Percentiles rank a stretch among this genome's conserved stretches.
Evolutionary conservation across 2,888 invertebrate genomes (phyloP).

Genomic region (Aphrophora alni): DNA sequence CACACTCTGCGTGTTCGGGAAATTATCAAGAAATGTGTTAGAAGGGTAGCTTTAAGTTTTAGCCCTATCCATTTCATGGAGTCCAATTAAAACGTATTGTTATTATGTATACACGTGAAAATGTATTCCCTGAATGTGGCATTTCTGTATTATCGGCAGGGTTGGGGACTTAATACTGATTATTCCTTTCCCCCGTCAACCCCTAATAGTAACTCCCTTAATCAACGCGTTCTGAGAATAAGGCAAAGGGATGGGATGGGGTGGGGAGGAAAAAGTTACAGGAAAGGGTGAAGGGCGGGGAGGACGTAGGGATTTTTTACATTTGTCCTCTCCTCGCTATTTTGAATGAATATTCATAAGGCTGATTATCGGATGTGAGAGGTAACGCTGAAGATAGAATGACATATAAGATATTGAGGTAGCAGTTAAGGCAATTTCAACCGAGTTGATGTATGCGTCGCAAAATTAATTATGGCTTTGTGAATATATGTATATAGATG

Average conservation of each 20-base stretch:
- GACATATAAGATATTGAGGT: background rate
- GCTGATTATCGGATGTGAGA: constrained; percentile 14
- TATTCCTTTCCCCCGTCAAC: constrained; percentile 29
- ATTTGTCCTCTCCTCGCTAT: constrained; percentile 38
- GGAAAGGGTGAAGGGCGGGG: constrained; percentile 35
- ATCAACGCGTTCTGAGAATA: constrained; percentile 29
- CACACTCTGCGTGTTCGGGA: background rate
- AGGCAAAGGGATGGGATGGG: background rate
- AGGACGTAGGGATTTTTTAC: constrained; percentile 33
- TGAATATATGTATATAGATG: background rate
- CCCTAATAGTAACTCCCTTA: constrained; percentile 36
- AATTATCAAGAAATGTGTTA: background rate
- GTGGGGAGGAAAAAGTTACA: background rate
- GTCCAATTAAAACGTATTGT: constrained; percentile 32
- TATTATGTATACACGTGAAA: constrained; percentile 35
- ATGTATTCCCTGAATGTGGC: constrained; percentile 33
- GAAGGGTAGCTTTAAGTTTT: background rate
- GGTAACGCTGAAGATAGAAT: constrained; percentile 6
- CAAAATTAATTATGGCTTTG: background rate
- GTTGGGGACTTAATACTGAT: constrained; percentile 38
- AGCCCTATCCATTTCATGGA: constrained; percentile 26
- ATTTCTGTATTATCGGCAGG: constrained; percentile 33
- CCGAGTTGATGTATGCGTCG: background rate
- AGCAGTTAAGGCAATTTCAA: background rate
- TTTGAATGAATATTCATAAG: constrained; percentile 40